Conservation (phyloP, 2,888 invertebrate genomes). For the Patella caerulea region DNA sequence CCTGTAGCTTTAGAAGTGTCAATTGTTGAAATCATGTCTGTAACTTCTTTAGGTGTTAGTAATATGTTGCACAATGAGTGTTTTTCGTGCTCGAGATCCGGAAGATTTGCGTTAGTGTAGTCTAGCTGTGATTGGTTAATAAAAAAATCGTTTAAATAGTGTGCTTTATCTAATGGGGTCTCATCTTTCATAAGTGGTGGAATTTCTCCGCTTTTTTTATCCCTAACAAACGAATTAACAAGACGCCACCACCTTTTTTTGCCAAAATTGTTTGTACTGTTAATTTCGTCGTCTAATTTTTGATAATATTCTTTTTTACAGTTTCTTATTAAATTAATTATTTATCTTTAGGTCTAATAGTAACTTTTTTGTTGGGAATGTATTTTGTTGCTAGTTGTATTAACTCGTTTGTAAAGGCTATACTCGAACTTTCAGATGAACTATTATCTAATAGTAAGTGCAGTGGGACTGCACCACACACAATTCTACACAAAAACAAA, state of each 20-base stretch:
- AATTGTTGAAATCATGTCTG: background rate
- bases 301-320: constrained; percentile 5
- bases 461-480: too few species aligned
- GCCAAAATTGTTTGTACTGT: background rate
- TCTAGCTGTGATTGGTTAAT: background rate
- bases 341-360: background rate
- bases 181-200: background rate
- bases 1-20: background rate
- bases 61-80: background rate
- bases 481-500: too few species aligned
- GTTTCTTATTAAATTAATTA: background rate
- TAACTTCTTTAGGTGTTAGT: background rate
- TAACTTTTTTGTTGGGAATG: constrained; percentile 1
- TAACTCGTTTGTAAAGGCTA: background rate
- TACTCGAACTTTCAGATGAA: background rate
- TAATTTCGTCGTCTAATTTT: background rate
- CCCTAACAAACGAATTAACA: background rate
- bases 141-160: background rate
- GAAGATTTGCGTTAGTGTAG: background rate
- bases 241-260: background rate
- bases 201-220: background rate
- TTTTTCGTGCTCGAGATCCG: background rate
- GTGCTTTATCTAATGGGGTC: background rate
- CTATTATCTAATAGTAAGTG: background rate
- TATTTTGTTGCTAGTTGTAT: too few species aligned